Base-by-base conservation (phyloP, 1,140 invertebrate species). In the Drosophila nebulosa region DNA sequence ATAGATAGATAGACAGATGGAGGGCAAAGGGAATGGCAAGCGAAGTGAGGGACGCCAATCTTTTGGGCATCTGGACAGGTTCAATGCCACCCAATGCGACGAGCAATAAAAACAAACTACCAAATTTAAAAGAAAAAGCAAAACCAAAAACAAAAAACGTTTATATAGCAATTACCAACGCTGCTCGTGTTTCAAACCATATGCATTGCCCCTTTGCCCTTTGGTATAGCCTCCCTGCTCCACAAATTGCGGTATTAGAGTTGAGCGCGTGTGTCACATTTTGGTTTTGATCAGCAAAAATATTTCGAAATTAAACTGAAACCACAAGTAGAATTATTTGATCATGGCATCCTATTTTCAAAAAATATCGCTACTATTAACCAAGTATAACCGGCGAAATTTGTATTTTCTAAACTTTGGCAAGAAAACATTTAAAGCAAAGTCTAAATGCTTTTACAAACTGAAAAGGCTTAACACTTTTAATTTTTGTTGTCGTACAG, bases 131-230 rank as follows among this genome's bases (percentile, higher is more conserved):
- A 64, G 27, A 64, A 50, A 63, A 62, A 63, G 32, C 24, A 59
- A 78, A 21, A 56, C 46, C 27, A 32, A 78, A 35, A 83, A 66
- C 56, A 61, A 46, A 64, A 71, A 85, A 73, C 80, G 73, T 80
- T 84, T 85, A 80, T 84, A 79, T 80, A 86, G 79, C 79, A 76
- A 84, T 84, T 84, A 84, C 80, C 77, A 85, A 77, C 80, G 71
- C 77, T 84, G 77, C 73, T 79, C 81, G 77, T 85, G 69, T 86
- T 84, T 77, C 72, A 67, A 70, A 79, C 57, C 73, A 69, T 85
- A 78, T 78, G 50, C 66, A 74, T 42, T 61, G 57, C 55, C 21
- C 53, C 36, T 30, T 18, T 63, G 26, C 9, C 24, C 35, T 46
- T n/a, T 46, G 39, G 16, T 16, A 9, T 12, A 12, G 1, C 3